Evolutionary conservation across 2,797 vertebrate genomes (phyloP), one percentile per base, ranked within the genome.

Genomic region (Poliocrania exsul): DNA sequence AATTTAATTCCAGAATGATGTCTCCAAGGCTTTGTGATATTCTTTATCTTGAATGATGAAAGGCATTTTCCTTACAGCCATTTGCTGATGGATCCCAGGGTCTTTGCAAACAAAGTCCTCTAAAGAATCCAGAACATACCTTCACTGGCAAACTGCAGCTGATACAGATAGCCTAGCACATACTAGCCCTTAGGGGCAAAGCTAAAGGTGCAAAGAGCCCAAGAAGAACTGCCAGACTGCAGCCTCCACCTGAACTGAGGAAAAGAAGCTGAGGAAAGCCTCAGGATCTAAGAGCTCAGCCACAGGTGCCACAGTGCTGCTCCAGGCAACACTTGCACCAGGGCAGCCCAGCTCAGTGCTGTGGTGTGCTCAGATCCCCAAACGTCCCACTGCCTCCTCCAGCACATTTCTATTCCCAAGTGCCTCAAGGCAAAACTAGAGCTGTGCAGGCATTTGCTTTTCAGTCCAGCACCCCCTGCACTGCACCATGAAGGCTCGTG

Each of bases 1-100:
- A 96, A 95, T 96, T 96, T 95, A 91, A 92, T 92, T 96, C 88
- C 92, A 79, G 44, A 93, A 81, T 44, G 78, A 62, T 83, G 81
- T 91, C 95, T 97, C 92, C 60, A 56, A 89, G 87, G 95, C 88
- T 90, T 92, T 81, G 65, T 77, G 62, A 80, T 93, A 65, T 78
- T 95, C 71, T 91, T 94, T 84, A 88, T 86, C 75, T 47, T 60
- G 47, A 95, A 92, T 1, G 12, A 93, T 92, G 89, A 95, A 93
- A 93, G 85, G 54, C 79, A 79, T 91, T 93, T 96, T 81, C 87
- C 89, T 93, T 70, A 62, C 51, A 90, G 66, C 31, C 73, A 75
- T 65, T 93, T 92, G 69, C 50, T 78, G 72, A 28, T 46, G 44
- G 62, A 67, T 92, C 49, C 85, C 81, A 44, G 35, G 62, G 56